These are phyloP conservation scores for Drosophila repleta DNA, from an alignment of 1,140 invertebrate genomes.

Conservation along the genomic window DNA sequence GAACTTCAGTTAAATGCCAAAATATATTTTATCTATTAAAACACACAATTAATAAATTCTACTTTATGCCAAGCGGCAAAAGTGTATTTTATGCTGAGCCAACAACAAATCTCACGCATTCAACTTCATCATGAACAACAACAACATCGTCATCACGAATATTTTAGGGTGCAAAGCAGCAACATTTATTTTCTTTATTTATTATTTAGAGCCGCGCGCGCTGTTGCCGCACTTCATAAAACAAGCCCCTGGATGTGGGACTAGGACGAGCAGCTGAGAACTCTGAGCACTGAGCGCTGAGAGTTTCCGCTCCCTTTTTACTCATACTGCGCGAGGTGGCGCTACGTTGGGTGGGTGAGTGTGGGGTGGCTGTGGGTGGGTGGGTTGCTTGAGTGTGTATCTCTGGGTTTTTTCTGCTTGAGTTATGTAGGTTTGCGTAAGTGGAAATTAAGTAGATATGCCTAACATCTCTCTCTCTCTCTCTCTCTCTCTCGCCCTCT, in stretches of 20 bases:
- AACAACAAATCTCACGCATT: no score
- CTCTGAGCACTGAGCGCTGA: neutral
- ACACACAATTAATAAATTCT: no score
- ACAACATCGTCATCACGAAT: constrained; percentile 19
- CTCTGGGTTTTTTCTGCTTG: constrained; percentile 8
- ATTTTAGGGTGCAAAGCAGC: constrained; percentile 14
- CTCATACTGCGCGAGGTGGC: neutral
- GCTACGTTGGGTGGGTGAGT: constrained; percentile 15
- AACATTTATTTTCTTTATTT: constrained; percentile 62
- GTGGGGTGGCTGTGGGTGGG: constrained; percentile 9
- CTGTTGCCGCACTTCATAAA: constrained; percentile 64
- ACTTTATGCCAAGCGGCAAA: no score
- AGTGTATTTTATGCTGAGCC: no score
- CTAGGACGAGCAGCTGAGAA: constrained; percentile 9
- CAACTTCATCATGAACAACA: no score
- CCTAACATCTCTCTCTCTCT: neutral
- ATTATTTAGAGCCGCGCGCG: constrained; percentile 44
- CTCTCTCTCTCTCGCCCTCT: neutral
- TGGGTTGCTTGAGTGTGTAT: constrained; percentile 10
- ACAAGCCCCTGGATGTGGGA: constrained; percentile 10
- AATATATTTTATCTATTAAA: no score
- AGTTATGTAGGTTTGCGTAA: constrained; percentile 36
- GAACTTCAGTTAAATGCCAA: no score
- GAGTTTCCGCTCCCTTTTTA: constrained; percentile 32
- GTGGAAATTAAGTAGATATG: constrained; percentile 39